These are phyloP conservation scores for Periplaneta americana DNA, from an alignment of 1,140 invertebrate genomes.

Conservation along the genomic window DNA sequence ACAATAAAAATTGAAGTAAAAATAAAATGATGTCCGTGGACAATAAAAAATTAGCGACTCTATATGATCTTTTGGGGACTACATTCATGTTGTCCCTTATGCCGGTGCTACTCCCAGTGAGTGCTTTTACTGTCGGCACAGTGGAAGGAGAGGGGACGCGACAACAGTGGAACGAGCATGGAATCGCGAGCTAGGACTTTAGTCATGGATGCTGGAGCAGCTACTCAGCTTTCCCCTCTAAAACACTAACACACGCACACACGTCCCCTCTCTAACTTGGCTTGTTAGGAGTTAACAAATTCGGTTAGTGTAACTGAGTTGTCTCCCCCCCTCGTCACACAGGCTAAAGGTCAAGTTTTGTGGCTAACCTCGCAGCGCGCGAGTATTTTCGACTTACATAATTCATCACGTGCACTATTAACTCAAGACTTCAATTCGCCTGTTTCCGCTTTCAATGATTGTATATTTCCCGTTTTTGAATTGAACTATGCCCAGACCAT, in stretches of 20 bases:
- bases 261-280: not conserved
- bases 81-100: too few species aligned
- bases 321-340: not conserved
- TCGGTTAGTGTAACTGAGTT: not conserved
- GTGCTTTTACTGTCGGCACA: not conserved
- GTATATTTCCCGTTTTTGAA: too few species aligned
- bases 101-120: not conserved
- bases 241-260: not conserved
- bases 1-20: too few species aligned
- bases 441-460: too few species aligned
- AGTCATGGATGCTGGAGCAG: not conserved
- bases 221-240: not conserved
- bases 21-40: too few species aligned
- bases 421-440: too few species aligned
- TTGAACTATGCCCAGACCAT: too few species aligned
- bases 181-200: not conserved
- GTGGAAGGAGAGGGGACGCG: not conserved
- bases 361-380: not conserved
- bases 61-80: too few species aligned
- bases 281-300: not conserved
- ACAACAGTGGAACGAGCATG: not conserved
- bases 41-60: too few species aligned
- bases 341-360: not conserved
- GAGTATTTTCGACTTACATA: not conserved
- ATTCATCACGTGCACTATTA: not conserved